Evolutionary conservation across 1,140 invertebrate genomes (phyloP).

Genomic region (Hyphantria cunea): DNA sequence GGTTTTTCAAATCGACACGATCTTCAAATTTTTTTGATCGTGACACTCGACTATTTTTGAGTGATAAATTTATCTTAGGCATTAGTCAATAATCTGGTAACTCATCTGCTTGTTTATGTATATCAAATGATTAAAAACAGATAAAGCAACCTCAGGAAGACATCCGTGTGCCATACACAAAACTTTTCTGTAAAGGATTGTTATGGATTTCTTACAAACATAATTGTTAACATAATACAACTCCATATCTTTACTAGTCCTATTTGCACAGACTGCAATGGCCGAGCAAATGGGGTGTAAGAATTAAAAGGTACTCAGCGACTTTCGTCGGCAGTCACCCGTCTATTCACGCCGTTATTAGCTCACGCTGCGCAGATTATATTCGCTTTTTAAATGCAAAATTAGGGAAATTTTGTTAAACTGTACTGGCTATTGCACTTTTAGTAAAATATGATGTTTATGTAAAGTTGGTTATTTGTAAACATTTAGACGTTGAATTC

Average conservation of each 20-base stretch:
- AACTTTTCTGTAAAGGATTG: no score
- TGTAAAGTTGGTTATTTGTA: neutral
- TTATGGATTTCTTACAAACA: no score
- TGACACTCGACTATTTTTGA: no score
- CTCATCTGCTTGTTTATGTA: no score
- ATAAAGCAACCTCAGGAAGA: no score
- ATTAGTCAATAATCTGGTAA: no score
- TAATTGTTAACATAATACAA: neutral
- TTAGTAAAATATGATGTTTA: neutral
- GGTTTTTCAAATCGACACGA: no score
- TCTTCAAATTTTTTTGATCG: no score
- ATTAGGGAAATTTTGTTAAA: slow-evolving; percentile 25
- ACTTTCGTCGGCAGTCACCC: slow-evolving; percentile 32
- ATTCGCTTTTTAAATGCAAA: slow-evolving; percentile 21
- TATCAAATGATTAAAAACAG: no score
- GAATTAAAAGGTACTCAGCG: slow-evolving; percentile 74
- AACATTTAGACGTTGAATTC: neutral
- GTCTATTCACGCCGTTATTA: slow-evolving; percentile 60
- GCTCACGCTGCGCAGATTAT: slow-evolving; percentile 35
- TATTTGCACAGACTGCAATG: slow-evolving; percentile 50
- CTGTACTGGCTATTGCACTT: neutral
- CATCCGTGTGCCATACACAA: no score
- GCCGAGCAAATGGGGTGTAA: slow-evolving; percentile 71
- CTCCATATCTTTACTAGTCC: slow-evolving; percentile 29
- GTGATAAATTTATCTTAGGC: no score